A percentile compares a stretch with the other conserved stretches of the same genome.
phyloP scores from a whole-genome alignment of 1,140 invertebrate species.

The Lycorma delicatula region DNA sequence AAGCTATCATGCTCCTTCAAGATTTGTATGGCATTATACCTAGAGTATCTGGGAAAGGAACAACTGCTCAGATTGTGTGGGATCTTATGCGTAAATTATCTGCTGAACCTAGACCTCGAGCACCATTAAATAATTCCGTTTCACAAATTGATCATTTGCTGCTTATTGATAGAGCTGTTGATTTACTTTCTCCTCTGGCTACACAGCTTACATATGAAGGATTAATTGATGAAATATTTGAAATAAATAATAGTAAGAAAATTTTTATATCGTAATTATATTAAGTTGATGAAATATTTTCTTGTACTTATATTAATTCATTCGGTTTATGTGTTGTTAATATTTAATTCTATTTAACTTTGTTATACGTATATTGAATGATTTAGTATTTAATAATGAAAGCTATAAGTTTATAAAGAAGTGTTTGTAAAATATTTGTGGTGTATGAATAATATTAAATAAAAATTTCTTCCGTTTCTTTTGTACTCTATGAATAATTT shows the following conservation, averaged over 20 bases:
- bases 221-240: slow-evolving; percentile 86
- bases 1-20: slow-evolving; percentile 78
- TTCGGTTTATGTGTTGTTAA: too few species aligned
- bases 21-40: slow-evolving; percentile 82
- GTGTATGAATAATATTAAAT: too few species aligned
- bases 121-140: slow-evolving; percentile 42
- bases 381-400: too few species aligned
- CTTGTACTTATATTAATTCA: too few species aligned
- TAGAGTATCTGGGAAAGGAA: slow-evolving; percentile 83
- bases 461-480: too few species aligned
- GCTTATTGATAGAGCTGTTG: slow-evolving; percentile 78
- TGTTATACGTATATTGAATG: too few species aligned
- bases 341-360: too few species aligned
- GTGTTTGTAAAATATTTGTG: too few species aligned
- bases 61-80: slow-evolving; percentile 78
- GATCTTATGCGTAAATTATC: slow-evolving; percentile 75
- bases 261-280: too few species aligned
- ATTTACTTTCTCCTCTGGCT: slow-evolving; percentile 84
- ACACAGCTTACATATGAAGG: slow-evolving; percentile 97
- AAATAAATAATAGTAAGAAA: slow-evolving; percentile 60
- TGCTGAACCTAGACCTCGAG: slow-evolving; percentile 52
- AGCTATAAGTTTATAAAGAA: too few species aligned
- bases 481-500: too few species aligned
- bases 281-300: too few species aligned
- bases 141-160: slow-evolving; percentile 80